Evolutionary conservation across 2,113 vertebrate species (phyloP).

Genomic region (Dicrurus megarhynchus): DNA sequence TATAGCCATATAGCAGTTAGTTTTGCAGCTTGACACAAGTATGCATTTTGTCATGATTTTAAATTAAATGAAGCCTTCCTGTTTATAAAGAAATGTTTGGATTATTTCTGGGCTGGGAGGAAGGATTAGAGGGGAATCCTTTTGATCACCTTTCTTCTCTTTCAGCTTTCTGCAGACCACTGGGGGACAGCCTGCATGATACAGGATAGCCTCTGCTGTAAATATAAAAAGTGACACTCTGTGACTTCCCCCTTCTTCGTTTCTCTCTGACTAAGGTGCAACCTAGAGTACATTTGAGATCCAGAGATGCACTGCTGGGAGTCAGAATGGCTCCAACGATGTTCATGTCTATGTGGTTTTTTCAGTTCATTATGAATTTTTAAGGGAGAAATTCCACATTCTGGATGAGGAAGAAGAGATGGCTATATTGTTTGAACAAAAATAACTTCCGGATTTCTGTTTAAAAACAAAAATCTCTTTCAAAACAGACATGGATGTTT

Average conservation of each 20-base stretch:
- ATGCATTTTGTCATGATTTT: not conserved
- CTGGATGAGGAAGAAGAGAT: not conserved
- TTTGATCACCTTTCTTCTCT: not conserved
- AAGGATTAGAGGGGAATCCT: not conserved
- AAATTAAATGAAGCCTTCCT: not conserved
- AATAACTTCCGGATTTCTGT: not conserved
- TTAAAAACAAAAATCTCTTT: not conserved
- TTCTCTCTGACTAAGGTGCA: not conserved
- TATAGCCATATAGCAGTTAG: not conserved
- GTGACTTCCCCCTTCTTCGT: accelerated
- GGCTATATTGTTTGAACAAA: not conserved
- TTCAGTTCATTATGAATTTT: not conserved
- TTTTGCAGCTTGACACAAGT: not conserved
- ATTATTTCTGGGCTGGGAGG: not conserved
- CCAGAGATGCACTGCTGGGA: not conserved
- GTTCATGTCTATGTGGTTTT: not conserved
- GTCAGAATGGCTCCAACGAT: not conserved
- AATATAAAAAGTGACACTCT: not conserved
- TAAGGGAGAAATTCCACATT: not conserved
- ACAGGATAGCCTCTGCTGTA: not conserved
- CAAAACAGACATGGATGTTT: not conserved
- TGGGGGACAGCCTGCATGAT: not conserved
- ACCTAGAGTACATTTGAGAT: not conserved
- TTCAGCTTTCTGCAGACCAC: not conserved
- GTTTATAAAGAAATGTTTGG: not conserved